Evolutionary conservation across 92 coral and sea anemone genomes (phyloP), one percentile per base, ranked within the genome.

Genomic region (Ricordea florida): DNA sequence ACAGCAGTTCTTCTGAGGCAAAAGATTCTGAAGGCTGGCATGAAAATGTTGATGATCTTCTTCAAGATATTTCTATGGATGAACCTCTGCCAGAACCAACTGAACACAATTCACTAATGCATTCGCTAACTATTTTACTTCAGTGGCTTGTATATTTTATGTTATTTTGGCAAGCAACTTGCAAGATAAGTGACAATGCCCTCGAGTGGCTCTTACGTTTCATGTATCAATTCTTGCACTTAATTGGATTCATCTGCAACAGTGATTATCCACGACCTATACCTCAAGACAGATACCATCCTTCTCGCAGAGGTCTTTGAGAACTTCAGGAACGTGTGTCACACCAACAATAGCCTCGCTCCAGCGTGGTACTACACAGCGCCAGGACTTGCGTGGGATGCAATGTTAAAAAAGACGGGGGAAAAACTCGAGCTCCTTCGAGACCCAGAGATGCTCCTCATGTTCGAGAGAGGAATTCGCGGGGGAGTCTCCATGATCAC

Each of bases 181-280:
- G 80, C 75, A 76, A 74, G 29, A 46, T 81, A 43, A 87, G 87
- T 60, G 85, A 80, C 73, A 86, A 86, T 80, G 91, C 86, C 15
- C 63, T 86, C 5, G 91, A 86, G 69, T 87, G 92, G 92, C 56
- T 87, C 22, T 50, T 87, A 47, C 55, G 63, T 3, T 81, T 87
- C 62, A 10, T 80, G 41, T 68, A 73, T 45, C 80, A 87, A 74
- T 87, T 87, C 62, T 66, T 81, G 10, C 87, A 74, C 49, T 14
- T 48, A 24, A 40, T 60, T 69, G 86, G 83, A 22, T 38, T 80
- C 22, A 74, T 64, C 21, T 49, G 60, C 64, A 66, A 71, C 70
- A 69, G 37, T 25, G 77, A 72, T 10, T 67, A 65, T 61, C 48
- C 80, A 18, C 47, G 59, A 47, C 51, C 80, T 51, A 24, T 86